Evolutionary conservation across 2,113 vertebrate species (phyloP).

Genomic region (Elaphurus davidianus): DNA sequence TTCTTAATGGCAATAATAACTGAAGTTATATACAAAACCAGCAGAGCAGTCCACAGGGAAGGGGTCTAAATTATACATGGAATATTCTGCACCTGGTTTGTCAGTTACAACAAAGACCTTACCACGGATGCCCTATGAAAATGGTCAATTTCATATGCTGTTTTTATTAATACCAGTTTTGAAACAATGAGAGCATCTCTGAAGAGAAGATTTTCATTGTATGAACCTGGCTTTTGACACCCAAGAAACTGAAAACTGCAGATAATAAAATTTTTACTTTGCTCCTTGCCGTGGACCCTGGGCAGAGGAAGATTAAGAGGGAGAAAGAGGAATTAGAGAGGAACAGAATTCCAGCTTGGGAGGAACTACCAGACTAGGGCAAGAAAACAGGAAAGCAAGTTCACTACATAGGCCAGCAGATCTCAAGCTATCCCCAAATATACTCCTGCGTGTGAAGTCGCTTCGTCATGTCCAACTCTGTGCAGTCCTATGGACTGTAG

Average conservation of each 20-base stretch:
- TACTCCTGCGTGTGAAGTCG: rapidly evolving
- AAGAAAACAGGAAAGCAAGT: background rate
- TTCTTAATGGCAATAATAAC: constrained; percentile 78
- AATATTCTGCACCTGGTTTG: constrained; percentile 72
- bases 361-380: background rate
- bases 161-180: constrained; percentile 54
- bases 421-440: background rate
- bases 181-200: constrained; percentile 31
- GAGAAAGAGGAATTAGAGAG: background rate
- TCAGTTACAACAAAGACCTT: constrained; percentile 60
- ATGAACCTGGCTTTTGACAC: background rate
- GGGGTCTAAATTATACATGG: constrained; percentile 74
- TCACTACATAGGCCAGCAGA: background rate
- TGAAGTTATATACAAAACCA: constrained; percentile 72
- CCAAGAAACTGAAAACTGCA: background rate
- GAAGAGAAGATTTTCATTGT: constrained; percentile 24
- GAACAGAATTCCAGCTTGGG: background rate
- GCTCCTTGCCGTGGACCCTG: background rate
- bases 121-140: constrained; percentile 40
- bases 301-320: background rate
- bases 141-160: constrained; percentile 60
- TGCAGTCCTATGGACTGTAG: background rate
- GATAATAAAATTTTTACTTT: constrained; percentile 8
- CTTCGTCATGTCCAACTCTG: background rate
- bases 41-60: constrained; percentile 67